Evolutionary conservation across 2,797 vertebrate species (phyloP).

Genomic region (Neopelma chrysocephalum): DNA sequence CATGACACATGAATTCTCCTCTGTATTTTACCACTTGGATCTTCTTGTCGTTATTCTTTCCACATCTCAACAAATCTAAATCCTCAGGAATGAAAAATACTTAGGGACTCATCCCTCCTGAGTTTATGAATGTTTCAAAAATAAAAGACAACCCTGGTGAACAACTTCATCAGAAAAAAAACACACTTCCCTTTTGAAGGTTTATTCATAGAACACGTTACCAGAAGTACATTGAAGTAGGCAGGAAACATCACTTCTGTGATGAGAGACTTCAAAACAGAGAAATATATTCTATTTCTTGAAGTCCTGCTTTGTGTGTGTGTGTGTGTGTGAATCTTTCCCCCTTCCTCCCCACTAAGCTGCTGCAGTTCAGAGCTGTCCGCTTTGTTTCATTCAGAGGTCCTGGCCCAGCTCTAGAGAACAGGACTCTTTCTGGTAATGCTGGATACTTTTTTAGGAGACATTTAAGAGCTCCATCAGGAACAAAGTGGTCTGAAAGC

Average conservation of each 20-base stretch:
- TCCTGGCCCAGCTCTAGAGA: conserved; percentile 19
- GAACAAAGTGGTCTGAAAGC: conserved; percentile 34
- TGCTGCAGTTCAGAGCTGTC: background rate
- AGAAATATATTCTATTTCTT: background rate
- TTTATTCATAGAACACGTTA: background rate
- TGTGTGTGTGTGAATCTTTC: background rate
- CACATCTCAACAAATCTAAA: background rate
- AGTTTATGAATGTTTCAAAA: background rate
- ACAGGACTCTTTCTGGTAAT: background rate
- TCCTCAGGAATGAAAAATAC: background rate
- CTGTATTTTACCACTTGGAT: background rate
- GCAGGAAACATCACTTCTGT: background rate
- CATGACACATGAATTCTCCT: background rate
- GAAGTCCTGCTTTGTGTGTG: background rate
- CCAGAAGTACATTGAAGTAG: background rate
- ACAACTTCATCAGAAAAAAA: background rate
- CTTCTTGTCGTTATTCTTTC: background rate
- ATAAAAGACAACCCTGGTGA: background rate
- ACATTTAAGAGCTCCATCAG: background rate
- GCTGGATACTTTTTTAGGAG: conserved; percentile 1
- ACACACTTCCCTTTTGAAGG: background rate
- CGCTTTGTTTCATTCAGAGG: conserved; percentile 46
- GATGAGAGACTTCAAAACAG: conserved; percentile 34
- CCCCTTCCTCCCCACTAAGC: background rate
- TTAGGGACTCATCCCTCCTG: background rate